Evolutionary conservation across 2,888 invertebrate species (phyloP), one percentile per base, ranked within the genome.

Genomic region (Pocota personata): DNA sequence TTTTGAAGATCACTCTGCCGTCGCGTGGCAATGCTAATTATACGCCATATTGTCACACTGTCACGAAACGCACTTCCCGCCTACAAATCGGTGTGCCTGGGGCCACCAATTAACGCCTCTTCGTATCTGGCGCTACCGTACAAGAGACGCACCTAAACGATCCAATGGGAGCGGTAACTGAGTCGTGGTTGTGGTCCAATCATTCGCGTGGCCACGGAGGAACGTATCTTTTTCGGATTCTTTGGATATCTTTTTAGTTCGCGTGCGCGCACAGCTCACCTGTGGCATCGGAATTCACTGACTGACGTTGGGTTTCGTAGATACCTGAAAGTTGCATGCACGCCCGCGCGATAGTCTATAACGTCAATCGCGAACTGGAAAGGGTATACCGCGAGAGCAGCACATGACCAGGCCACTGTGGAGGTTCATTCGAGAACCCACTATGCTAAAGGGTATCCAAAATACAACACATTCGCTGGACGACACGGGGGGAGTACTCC

Each of bases 261-360:
- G 82, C 80, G 82, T 82, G 86, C 86, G 72, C 86, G 55, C 76
- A 82, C 86, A 77, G 82, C 76, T 82, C 82, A 86, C 76, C 86
- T 82, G 82, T 77, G 82, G 86, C 82, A 82, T 82, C 72, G 82
- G 57, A 77, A 86, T 86, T 82, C 72, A 86, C 86, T 82, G 86
- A 86, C 82, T 82, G 82, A 80, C 64, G 48, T 58, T 71, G 27
- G 66, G 60, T 66, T 80, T 43, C 27, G 32, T 60, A 48, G 30
- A 50, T 55, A 79, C 64, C 55, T 64, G 64, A 37, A 60, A 67
- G 71, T 86, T 86, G 76, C 67, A 82, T 82, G 72, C 19, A 60
- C 82, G 46, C 57, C 48, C 75, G 69, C 75, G 57, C 40, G 35
- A 43, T 58, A 37, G 35, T 43, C 48, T 55, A 71, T 69, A 37